Evolutionary conservation across 2,888 invertebrate species (phyloP).

Genomic region (Arge pagana): DNA sequence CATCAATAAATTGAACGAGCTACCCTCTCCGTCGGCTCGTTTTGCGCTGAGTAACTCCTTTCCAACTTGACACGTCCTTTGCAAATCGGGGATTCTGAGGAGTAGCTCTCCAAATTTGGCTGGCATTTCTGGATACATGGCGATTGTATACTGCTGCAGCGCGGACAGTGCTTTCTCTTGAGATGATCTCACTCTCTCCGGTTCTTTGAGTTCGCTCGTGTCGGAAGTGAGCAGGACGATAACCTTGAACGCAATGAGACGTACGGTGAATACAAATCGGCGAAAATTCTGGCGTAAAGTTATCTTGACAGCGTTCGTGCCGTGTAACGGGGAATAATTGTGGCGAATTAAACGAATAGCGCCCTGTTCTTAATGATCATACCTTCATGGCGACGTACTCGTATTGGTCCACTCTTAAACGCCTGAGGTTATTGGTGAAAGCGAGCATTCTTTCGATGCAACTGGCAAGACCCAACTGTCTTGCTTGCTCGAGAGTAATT

Average conservation of each 20-base stretch:
- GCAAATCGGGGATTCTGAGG: constrained; percentile 90
- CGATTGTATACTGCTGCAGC: constrained; percentile 86
- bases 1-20: constrained; percentile 93
- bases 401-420: constrained; percentile 89
- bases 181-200: constrained; percentile 91
- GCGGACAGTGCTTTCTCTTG: constrained; percentile 94
- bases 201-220: constrained; percentile 88
- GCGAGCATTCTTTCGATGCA: constrained; percentile 95
- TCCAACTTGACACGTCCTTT: constrained; percentile 92
- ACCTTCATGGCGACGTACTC: constrained; percentile 98
- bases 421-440: constrained; percentile 88
- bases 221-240: constrained; percentile 65
- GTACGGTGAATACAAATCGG: too few relatives aligned
- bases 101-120: constrained; percentile 94
- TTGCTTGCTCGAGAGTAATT: constrained; percentile 69
- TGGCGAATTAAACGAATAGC: neutral
- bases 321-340: neutral
- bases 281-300: neutral
- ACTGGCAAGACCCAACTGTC: constrained; percentile 77
- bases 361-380: too few relatives aligned
- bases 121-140: constrained; percentile 90
- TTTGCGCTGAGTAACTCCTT: constrained; percentile 90
- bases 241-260: too few relatives aligned
- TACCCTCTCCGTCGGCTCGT: constrained; percentile 79
- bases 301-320: neutral